Base-by-base conservation (phyloP, 2,888 invertebrate species). In the Choristoneura rosaceana region DNA sequence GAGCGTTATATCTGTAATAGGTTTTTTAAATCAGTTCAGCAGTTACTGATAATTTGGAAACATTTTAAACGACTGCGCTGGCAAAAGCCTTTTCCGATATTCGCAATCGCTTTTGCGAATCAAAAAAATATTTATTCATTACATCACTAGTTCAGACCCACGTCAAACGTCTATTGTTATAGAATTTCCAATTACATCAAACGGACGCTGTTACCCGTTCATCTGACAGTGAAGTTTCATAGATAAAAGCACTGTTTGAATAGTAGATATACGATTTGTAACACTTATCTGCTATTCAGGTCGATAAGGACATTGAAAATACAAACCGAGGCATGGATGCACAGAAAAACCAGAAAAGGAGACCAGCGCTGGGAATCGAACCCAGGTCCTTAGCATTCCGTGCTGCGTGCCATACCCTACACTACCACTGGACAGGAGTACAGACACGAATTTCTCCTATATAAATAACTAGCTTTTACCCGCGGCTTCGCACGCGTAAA, bases 151-250 rank as follows among this genome's bases (percentile, higher is more conserved):
- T 38, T 33, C 12, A 52, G 61, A 33, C 65, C 65, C 15, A 65
- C 60, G 50, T 41, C 65, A 65, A 60, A 9, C 45, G 52, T 69
- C 65, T 60, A 71, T 71, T 71, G 70, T 52, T 61, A 66, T 52
- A 43, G 64, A 60, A 50, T 55, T 61, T 52, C 50, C 60, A 61
- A 71, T 66, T 66, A 71, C 43, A 61, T 71, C 66, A 61, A 61
- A 71, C 50, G 70, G 59, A 10, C 25, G 65, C 34, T 52, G 41
- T 58, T 59, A 25, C 58, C 15, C 41, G 52, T 58, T 67, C 55
- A 17, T 59, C 52, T 41, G 55, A 43, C 55, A 55, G 55, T 25
- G 55, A 55, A 25, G 55, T 17, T 34, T 38, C 34, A 14, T n/a
- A n/a, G 41, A 69, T 61, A 61, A 69, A 47, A 17, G 41, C 17